phyloP scores from a whole-genome alignment of 1,140 invertebrate species.

The Druon quercuslanigerum region DNA sequence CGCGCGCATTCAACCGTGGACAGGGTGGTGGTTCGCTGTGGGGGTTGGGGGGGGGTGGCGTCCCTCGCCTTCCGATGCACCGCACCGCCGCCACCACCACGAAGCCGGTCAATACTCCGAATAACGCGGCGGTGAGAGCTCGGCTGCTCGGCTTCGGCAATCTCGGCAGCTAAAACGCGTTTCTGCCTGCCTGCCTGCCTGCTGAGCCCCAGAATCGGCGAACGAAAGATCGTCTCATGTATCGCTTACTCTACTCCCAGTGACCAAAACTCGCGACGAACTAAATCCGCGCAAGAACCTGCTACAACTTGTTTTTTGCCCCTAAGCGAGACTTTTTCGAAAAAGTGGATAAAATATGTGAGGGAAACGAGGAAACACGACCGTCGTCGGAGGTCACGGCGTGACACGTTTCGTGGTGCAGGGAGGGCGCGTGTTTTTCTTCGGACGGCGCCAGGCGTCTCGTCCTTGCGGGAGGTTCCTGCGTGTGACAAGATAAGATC shows the following conservation, averaged over 20 bases:
- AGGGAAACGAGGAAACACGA: constrained; percentile 31
- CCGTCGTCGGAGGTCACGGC: constrained; percentile 34
- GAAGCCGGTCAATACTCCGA: constrained; percentile 68
- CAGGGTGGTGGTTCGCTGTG: not conserved
- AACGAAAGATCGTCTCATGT: constrained; percentile 33
- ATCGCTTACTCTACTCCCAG: constrained; percentile 32
- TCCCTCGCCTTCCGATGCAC: constrained; percentile 15
- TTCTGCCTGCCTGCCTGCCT: constrained; percentile 44
- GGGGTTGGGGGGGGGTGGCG: not conserved
- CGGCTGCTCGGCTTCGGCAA: constrained; percentile 31
- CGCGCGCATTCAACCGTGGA: too few relatives aligned
- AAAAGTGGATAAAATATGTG: constrained; percentile 34
- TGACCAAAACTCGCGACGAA: not conserved
- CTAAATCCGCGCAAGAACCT: not conserved
- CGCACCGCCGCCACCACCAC: constrained; percentile 2
- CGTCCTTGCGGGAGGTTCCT: constrained; percentile 13
- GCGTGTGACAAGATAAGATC: constrained; percentile 36
- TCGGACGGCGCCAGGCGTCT: not conserved
- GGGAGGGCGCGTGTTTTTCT: not conserved
- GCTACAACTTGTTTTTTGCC: not conserved
- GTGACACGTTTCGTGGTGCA: constrained; percentile 42
- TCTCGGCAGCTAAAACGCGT: constrained; percentile 34
- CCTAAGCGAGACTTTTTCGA: not conserved
- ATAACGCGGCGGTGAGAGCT: constrained; percentile 59
- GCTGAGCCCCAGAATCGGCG: constrained; percentile 46